Evolutionary conservation across 1,140 invertebrate species (phyloP).

Genomic region (Luehdorfia chinensis): DNA sequence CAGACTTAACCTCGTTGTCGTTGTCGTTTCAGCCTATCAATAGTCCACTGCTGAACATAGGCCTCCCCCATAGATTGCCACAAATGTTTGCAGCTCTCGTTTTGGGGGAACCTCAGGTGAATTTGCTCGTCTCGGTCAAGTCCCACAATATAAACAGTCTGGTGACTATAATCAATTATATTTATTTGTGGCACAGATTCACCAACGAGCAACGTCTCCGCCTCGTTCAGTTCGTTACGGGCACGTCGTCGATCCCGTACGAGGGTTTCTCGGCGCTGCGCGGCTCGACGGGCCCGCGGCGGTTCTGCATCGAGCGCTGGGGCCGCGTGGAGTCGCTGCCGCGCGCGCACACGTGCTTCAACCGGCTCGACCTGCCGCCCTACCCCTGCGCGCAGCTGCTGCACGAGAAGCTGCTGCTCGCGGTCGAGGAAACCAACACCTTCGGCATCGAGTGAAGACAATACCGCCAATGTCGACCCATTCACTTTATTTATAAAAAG

Average conservation of each 20-base stretch:
- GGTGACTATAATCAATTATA: too few species aligned
- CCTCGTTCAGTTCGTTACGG: conserved; percentile 97
- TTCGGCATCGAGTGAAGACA: conserved; percentile 98
- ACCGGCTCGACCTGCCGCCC: conserved; percentile 95
- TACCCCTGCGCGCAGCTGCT: conserved; percentile 96
- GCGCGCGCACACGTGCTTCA: conserved; percentile 98
- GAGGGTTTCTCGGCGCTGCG: conserved; percentile 97
- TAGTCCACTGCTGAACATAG: too few species aligned
- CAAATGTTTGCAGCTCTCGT: too few species aligned
- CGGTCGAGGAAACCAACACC: conserved; percentile 97
- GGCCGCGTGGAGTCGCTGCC: conserved; percentile 96
- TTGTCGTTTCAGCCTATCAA: too few species aligned
- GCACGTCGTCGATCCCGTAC: conserved; percentile 97
- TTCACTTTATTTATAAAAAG: too few species aligned
- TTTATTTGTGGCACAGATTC: conserved; percentile 78
- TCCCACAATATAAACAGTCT: too few species aligned
- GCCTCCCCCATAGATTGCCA: too few species aligned
- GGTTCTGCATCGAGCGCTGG: conserved; percentile 99
- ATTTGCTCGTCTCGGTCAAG: too few species aligned
- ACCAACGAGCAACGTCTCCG: conserved; percentile 96
- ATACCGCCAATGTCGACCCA: not conserved
- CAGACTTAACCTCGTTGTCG: too few species aligned
- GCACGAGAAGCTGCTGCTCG: conserved; percentile 95
- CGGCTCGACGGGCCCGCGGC: conserved; percentile 95
- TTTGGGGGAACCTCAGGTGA: too few species aligned